phyloP scores from a whole-genome alignment of 2,888 invertebrate genomes.

The Lasioglossum morio region DNA sequence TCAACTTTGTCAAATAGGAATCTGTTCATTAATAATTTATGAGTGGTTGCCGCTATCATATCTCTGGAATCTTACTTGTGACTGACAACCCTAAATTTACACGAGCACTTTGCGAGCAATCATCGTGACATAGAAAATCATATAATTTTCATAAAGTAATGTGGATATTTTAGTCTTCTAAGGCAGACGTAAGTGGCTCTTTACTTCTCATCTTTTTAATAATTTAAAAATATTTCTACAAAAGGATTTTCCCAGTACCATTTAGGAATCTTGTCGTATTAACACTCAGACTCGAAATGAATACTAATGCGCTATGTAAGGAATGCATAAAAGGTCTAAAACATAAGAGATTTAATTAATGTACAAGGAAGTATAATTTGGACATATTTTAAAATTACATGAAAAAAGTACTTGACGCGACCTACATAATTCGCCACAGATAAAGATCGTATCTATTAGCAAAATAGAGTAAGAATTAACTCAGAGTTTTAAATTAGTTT shows the following conservation, averaged over 20 bases:
- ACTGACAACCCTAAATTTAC: background rate
- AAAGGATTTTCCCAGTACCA: background rate
- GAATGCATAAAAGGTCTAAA: background rate
- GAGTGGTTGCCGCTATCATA: background rate
- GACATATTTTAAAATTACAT: background rate
- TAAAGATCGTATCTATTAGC: background rate
- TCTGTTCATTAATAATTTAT: background rate
- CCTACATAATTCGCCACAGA: background rate
- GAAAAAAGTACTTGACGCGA: background rate
- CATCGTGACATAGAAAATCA: background rate
- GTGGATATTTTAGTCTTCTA: background rate
- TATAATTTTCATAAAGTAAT: background rate
- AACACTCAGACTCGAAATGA: background rate
- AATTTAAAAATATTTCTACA: background rate
- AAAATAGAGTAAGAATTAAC: background rate
- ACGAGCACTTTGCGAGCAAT: background rate
- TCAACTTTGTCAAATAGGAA: background rate
- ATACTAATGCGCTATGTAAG: background rate
- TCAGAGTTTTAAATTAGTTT: background rate
- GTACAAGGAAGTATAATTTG: background rate
- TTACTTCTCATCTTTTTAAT: background rate
- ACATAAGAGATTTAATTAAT: background rate
- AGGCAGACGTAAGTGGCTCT: background rate
- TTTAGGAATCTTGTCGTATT: background rate
- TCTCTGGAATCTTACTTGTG: background rate